Evolutionary conservation across 2,888 invertebrate genomes (phyloP).

Genomic region (Autographa gamma): DNA sequence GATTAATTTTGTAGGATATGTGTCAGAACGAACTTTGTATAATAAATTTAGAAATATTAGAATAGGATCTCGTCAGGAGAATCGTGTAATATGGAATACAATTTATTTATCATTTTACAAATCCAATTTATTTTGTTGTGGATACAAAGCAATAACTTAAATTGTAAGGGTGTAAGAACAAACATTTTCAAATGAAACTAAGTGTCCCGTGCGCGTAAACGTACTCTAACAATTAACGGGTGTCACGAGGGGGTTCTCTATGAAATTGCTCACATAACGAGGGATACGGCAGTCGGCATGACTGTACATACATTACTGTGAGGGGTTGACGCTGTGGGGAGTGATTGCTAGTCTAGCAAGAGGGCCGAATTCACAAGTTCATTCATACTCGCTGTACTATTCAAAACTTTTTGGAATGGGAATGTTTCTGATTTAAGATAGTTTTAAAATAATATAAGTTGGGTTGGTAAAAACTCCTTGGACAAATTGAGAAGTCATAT

Average conservation of each 20-base stretch:
- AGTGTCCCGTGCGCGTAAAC: slow-evolving; percentile 59
- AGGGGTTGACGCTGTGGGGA: slow-evolving; percentile 70
- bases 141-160: not conserved
- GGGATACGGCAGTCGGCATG: slow-evolving; percentile 75
- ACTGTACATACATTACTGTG: slow-evolving; percentile 79
- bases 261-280: slow-evolving; percentile 79
- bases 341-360: slow-evolving; percentile 66
- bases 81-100: not conserved
- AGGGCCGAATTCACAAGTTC: slow-evolving; percentile 47
- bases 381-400: slow-evolving; percentile 40
- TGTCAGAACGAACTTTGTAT: not conserved
- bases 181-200: slow-evolving; percentile 19
- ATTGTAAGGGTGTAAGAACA: not conserved
- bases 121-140: not conserved
- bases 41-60: not conserved
- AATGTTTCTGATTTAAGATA: too few relatives aligned
- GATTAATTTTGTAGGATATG: not conserved
- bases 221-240: slow-evolving; percentile 79
- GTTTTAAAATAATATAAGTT: too few relatives aligned
- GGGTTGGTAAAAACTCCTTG: too few relatives aligned
- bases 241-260: slow-evolving; percentile 74
- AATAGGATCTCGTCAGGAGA: not conserved
- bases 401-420: not conserved
- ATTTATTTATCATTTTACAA: not conserved
- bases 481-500: too few relatives aligned